Percentiles rank a stretch among this genome's conserved stretches.
Evolutionary conservation across 2,797 vertebrate species (phyloP).

Genomic region (Amblyraja radiata): DNA sequence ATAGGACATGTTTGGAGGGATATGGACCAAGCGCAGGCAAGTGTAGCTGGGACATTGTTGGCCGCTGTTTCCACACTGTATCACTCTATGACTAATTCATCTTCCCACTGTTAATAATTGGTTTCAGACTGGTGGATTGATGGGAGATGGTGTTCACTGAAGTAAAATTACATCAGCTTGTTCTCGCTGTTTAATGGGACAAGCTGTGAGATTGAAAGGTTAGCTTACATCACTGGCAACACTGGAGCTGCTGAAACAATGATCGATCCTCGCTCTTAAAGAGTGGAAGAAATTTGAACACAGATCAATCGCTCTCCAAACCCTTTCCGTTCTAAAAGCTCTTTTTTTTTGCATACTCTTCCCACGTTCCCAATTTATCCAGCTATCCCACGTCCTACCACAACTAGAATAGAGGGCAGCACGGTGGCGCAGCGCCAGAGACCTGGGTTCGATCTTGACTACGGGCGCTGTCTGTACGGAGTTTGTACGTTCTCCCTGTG

Average conservation of each 20-base stretch:
- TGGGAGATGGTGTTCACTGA: background rate
- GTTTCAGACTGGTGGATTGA: background rate
- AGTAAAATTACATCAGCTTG: background rate
- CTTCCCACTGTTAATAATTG: background rate
- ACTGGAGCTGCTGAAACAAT: background rate
- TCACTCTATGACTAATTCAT: background rate
- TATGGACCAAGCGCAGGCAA: no score
- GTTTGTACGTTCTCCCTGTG: no score
- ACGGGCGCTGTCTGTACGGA: no score
- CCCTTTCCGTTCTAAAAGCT: background rate
- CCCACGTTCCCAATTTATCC: background rate
- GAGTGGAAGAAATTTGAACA: background rate
- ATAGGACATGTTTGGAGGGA: no score
- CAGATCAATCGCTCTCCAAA: background rate
- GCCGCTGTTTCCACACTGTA: no score
- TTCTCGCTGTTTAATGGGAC: background rate
- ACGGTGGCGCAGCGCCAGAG: no score
- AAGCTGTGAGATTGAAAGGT: conserved; percentile 9
- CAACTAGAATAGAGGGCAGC: background rate
- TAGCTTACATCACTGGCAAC: background rate
- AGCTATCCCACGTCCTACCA: background rate
- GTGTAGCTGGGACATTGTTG: no score
- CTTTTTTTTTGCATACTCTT: background rate
- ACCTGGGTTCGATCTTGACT: no score
- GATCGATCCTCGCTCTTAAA: background rate